Conservation (phyloP, 1,140 invertebrate species). For the Lutraria rhynchaena region DNA sequence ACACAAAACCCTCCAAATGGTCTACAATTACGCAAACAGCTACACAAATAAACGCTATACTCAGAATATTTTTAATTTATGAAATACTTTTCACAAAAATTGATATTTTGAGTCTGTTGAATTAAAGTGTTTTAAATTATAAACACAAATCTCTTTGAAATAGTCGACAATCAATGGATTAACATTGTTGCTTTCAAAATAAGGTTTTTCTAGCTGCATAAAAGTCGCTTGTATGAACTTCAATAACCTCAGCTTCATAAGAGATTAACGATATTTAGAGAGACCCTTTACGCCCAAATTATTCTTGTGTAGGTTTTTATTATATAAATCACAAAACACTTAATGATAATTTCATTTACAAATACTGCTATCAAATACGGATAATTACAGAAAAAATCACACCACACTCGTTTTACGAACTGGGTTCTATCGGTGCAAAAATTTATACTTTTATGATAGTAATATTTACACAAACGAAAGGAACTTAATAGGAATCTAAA, state of each 20-base stretch:
- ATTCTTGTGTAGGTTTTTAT: conserved; percentile 45
- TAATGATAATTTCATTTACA: conserved; percentile 27
- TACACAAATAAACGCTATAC: conserved; percentile 42
- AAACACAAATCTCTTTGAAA: conserved; percentile 44
- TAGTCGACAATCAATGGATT: conserved; percentile 14
- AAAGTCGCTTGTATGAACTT: conserved; percentile 49
- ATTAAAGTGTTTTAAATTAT: conserved; percentile 31
- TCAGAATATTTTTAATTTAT: conserved; percentile 7
- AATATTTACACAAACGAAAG: conserved; percentile 16
- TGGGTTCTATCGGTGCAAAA: conserved; percentile 9
- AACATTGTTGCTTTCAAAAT: conserved; percentile 16
- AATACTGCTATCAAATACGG: neutral
- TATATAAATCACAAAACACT: conserved; percentile 37
- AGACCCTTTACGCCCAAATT: conserved; percentile 45
- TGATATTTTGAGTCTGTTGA: conserved; percentile 21
- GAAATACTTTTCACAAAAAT: conserved; percentile 17
- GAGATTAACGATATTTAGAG: conserved; percentile 29
- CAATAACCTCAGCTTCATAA: conserved; percentile 29
- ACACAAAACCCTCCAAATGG: conserved; percentile 19
- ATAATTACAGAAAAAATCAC: neutral
- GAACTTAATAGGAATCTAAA: no score
- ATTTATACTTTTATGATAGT: neutral
- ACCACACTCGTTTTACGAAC: neutral
- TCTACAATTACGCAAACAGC: conserved; percentile 14
- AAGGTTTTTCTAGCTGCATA: conserved; percentile 15